Conservation (phyloP, 1,140 invertebrate genomes). For the Laupala kohalensis region DNA sequence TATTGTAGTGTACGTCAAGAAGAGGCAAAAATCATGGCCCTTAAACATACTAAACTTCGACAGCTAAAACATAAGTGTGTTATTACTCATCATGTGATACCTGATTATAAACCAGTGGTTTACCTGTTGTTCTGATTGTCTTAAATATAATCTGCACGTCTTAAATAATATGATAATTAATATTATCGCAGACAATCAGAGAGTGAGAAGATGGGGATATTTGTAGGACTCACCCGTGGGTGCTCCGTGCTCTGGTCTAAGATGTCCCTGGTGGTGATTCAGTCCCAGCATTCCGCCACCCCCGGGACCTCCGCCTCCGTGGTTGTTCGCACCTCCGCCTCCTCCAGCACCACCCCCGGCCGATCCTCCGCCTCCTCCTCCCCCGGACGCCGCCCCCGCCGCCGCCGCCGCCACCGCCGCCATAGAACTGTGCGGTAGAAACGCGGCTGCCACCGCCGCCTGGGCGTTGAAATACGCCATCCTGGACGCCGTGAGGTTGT, state of each 20-base stretch:
- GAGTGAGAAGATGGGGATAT: too few species aligned
- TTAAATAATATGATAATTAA: too few species aligned
- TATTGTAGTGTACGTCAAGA: too few species aligned
- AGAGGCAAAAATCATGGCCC: too few species aligned
- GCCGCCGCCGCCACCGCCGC: conserved; percentile 15
- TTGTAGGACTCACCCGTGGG: conserved; percentile 13
- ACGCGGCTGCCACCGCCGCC: conserved; percentile 73
- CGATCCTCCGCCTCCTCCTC: conserved; percentile 12
- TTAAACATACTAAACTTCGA: too few species aligned
- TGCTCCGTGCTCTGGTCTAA: conserved; percentile 13
- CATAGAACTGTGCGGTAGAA: conserved; percentile 48
- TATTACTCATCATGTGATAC: too few species aligned
- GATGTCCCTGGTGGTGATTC: conserved; percentile 2
- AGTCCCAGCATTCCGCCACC: conserved; percentile 32
- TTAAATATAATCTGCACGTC: too few species aligned
- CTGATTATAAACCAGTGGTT: too few species aligned
- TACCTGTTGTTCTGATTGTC: too few species aligned
- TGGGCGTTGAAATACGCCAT: conserved; percentile 80
- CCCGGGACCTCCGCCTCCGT: conserved; percentile 23
- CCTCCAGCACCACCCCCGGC: conserved; percentile 33
- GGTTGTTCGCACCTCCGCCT: conserved; percentile 18
- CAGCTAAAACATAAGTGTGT: too few species aligned
- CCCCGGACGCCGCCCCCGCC: conserved; percentile 10
- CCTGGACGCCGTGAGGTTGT: conserved; percentile 49
- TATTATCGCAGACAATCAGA: too few species aligned